A percentile compares a stretch with the other conserved stretches of the same genome.
phyloP scores from a whole-genome alignment of 2,113 vertebrate species.

The Apistogramma diplotaenia region DNA sequence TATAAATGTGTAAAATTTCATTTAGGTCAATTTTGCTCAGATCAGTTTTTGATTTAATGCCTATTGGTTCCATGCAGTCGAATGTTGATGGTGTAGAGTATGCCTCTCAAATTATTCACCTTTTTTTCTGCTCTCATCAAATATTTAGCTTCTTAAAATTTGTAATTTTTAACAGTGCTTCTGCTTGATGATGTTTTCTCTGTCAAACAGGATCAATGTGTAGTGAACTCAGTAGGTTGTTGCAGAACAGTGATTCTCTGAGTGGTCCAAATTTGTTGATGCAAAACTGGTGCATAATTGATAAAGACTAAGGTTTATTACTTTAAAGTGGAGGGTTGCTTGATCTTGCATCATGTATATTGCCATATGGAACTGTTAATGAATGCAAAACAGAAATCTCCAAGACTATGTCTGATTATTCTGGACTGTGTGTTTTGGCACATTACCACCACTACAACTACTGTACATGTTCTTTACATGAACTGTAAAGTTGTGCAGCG shows the following conservation, averaged over 20 bases:
- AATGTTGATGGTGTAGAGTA: not conserved
- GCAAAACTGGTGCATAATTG: constrained; percentile 6
- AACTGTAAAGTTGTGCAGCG: not conserved
- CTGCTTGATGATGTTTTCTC: not conserved
- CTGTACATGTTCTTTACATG: not conserved
- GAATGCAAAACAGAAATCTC: constrained; percentile 30
- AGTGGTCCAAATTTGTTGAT: constrained; percentile 9
- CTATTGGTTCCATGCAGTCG: not conserved
- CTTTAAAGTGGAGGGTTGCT: constrained; percentile 41
- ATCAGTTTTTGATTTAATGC: constrained; percentile 15
- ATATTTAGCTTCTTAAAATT: constrained; percentile 25
- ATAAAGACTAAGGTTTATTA: constrained; percentile 18
- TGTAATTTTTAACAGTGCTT: constrained; percentile 8
- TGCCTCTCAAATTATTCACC: constrained; percentile 26
- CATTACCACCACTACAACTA: not conserved
- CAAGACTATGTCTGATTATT: constrained; percentile 27
- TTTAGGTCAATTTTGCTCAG: constrained; percentile 21
- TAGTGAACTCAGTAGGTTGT: not conserved
- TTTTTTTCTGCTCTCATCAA: constrained; percentile 33
- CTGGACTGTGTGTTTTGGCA: constrained; percentile 16
- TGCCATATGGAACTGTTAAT: constrained; percentile 10
- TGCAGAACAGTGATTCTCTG: not conserved
- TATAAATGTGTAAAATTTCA: constrained; percentile 16
- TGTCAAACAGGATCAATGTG: not conserved
- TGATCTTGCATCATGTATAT: constrained; percentile 44